Base-by-base conservation (phyloP, 2,797 vertebrate genomes). In the Poecilia wingei region DNA sequence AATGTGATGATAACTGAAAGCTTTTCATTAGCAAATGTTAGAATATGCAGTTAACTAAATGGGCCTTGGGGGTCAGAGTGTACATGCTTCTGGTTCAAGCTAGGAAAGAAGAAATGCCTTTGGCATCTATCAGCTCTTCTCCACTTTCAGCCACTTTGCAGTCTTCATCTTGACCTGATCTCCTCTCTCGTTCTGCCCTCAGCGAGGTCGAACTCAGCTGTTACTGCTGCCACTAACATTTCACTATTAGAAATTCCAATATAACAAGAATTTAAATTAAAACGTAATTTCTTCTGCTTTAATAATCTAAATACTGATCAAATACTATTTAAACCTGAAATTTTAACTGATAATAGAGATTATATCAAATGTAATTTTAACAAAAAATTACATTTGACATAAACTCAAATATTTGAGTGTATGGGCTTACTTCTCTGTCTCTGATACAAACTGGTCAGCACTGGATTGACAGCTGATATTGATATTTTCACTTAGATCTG, bases 61-160 rank as follows among this genome's bases (percentile, higher is more conserved):
- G 85, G 89, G 84, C 93, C 87, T 91, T 87, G 84, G 81, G 71
- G 84, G 84, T 90, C 78, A 82, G 49, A 79, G 80, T 72, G 82
- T 79, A 86, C 88, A 84, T 80, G 87, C 86, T 86, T 83, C 79
- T 77, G 77, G 81, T 87, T 88, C 90, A 92, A 91, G 89, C 82
- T 89, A 69, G 89, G 91, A 86, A 79, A 86, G 85, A 87, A 93
- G 86, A 92, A 91, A 95, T 94, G 92, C 92, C 86, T 84, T 68
- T 90, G 93, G 93, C 92, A 96, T 95, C 94, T 95, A 90, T 87
- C 76, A 88, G 88, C 89, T 90, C 95, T 87, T 94, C 94, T 96
- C 95, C 89, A 92, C 92, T 96, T 96, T 95, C 95, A 94, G 85
- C 95, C 82, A 95, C 90, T 92, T 93, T 95, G 96, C 95, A 95